Conservation (phyloP, 2,797 vertebrate species). For the Tachyglossus aculeatus region DNA sequence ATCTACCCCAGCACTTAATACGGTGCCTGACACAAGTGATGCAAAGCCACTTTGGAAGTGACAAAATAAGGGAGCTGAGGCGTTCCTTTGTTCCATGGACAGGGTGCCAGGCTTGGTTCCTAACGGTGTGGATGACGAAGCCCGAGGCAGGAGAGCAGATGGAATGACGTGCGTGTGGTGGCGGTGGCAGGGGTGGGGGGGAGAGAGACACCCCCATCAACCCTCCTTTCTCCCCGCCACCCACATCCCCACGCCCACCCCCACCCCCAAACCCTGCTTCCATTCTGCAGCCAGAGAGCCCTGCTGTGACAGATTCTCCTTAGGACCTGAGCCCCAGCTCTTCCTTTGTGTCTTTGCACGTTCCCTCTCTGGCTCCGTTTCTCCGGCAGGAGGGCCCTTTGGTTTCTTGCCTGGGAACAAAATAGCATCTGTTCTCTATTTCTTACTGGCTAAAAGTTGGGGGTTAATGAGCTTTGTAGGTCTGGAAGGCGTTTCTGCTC, state of each 20-base stretch:
- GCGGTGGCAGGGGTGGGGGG: not conserved
- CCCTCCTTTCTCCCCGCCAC: not conserved
- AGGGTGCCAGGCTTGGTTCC: not conserved
- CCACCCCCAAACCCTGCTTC: not conserved
- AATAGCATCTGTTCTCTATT: not conserved
- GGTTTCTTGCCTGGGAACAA: not conserved
- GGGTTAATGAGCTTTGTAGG: not conserved
- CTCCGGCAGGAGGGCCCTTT: slow-evolving; percentile 12
- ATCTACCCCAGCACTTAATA: no score
- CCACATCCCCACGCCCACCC: no score
- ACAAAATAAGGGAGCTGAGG: not conserved
- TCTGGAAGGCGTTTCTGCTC: not conserved
- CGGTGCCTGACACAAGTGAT: no score
- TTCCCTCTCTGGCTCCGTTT: not conserved
- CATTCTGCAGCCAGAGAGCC: not conserved
- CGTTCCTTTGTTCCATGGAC: slow-evolving; percentile 1
- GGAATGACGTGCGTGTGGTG: no score
- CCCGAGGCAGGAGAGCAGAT: slow-evolving; percentile 27
- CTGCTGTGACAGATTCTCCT: slow-evolving; percentile 9
- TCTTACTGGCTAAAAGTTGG: not conserved
- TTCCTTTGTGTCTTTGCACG: slow-evolving; percentile 9
- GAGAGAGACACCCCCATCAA: not conserved
- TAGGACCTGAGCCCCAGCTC: not conserved
- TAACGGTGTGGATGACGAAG: not conserved
- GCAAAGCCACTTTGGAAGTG: no score